Evolutionary conservation across 2,797 vertebrate species (phyloP).

Genomic region (Sebastes minor): DNA sequence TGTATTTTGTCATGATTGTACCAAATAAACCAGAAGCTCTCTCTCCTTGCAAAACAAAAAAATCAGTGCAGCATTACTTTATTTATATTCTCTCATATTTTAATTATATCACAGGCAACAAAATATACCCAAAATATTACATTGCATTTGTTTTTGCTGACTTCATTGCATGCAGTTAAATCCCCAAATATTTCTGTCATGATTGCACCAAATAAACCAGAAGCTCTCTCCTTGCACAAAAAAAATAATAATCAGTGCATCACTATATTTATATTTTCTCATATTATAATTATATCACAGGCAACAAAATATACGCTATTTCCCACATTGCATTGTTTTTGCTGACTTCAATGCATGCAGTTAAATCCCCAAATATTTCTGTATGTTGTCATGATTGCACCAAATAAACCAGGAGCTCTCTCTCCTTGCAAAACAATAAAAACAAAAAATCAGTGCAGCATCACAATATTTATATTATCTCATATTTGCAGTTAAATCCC

Average conservation of each 20-base stretch:
- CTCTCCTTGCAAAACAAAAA: background rate
- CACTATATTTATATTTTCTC: no score
- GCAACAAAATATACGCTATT: slow-evolving; percentile 40
- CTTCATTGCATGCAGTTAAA: slow-evolving; percentile 23
- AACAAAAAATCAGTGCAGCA: background rate
- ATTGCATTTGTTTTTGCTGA: slow-evolving; percentile 56
- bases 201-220: background rate
- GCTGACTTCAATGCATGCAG: slow-evolving; percentile 44
- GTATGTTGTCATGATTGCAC: background rate
- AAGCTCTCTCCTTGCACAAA: background rate
- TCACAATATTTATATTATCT: background rate
- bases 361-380: background rate
- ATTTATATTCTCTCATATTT: background rate
- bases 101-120: no score
- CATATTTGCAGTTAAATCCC: background rate
- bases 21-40: background rate
- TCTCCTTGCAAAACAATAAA: background rate
- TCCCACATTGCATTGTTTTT: slow-evolving; percentile 59
- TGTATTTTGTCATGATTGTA: background rate
- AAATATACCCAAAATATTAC: slow-evolving; percentile 42
- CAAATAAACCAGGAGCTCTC: background rate
- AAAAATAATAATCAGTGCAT: no score
- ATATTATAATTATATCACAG: no score
- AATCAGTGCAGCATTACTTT: no score
- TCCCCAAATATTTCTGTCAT: background rate